phyloP scores from a whole-genome alignment of 2,888 invertebrate species.

The Spilarctia lutea region DNA sequence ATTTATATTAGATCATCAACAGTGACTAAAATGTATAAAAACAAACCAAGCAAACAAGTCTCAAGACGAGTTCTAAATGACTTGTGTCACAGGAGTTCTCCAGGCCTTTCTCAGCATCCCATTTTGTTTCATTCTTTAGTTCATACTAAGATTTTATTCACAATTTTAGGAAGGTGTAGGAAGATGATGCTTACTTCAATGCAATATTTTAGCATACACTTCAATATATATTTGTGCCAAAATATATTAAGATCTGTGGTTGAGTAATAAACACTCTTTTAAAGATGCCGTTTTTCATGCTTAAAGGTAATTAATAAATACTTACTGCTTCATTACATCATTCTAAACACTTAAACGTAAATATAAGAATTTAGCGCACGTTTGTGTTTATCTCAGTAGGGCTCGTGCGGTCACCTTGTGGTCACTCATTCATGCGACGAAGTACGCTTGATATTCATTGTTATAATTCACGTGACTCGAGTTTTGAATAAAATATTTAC shows the following conservation, averaged over 20 bases:
- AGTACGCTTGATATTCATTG: not conserved
- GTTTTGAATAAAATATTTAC: not conserved
- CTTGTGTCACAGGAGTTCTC: not conserved
- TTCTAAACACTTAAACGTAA: not conserved
- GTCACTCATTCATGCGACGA: not conserved
- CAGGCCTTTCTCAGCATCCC: not conserved
- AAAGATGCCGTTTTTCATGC: not conserved
- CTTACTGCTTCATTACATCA: not conserved
- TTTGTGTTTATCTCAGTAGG: not conserved
- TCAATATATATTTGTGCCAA: not conserved
- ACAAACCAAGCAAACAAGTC: not conserved
- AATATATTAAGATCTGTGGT: not conserved
- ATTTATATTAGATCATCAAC: not conserved
- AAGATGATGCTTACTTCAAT: not conserved
- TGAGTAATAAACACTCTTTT: not conserved
- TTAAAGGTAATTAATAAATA: not conserved
- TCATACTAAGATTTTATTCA: too few species aligned
- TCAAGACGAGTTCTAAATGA: not conserved
- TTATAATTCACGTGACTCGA: not conserved
- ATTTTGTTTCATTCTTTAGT: not conserved
- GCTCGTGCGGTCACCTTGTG: constrained; percentile 5
- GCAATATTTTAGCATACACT: not conserved
- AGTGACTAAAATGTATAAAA: not conserved
- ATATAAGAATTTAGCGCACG: not conserved
- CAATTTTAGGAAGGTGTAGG: too few species aligned